phyloP scores from a whole-genome alignment of 2,888 invertebrate genomes.

The Melipona beecheii region DNA sequence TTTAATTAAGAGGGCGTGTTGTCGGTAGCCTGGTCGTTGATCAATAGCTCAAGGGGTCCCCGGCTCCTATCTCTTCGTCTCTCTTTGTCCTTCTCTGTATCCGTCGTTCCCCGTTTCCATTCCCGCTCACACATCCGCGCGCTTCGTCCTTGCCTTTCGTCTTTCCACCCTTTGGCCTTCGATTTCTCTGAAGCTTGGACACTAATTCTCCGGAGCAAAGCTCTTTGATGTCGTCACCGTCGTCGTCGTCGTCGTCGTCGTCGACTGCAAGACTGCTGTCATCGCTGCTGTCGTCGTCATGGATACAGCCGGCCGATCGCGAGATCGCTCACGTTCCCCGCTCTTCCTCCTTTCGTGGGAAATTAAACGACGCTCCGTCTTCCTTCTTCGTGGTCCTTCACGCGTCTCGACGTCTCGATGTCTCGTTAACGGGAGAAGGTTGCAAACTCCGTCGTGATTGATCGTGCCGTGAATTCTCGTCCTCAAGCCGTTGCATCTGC shows the following conservation, averaged over 20 bases:
- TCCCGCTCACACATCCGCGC: constrained; percentile 21
- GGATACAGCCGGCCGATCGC: constrained; percentile 62
- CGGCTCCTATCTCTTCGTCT: constrained; percentile 46
- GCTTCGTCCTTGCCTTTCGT: constrained; percentile 13
- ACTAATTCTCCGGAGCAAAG: constrained; percentile 54
- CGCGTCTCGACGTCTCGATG: constrained; percentile 4
- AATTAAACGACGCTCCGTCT: constrained; percentile 58
- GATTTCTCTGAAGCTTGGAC: constrained; percentile 65
- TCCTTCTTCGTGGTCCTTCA: constrained; percentile 1
- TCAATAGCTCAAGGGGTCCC: constrained; percentile 74
- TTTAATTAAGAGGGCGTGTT: constrained; percentile 79
- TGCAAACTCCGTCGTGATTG: neutral
- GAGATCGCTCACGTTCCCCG: constrained; percentile 19
- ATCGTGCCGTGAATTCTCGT: neutral
- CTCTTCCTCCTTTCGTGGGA: constrained; percentile 45
- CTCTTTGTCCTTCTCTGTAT: constrained; percentile 51
- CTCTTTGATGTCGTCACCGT: constrained; percentile 65
- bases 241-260: constrained; percentile 9
- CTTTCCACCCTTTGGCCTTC: constrained; percentile 54
- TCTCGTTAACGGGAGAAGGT: neutral
- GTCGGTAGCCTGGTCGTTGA: constrained; percentile 74
- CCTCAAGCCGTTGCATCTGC: neutral
- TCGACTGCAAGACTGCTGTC: constrained; percentile 64
- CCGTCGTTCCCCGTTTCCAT: constrained; percentile 28
- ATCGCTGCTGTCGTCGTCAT: constrained; percentile 66